Evolutionary conservation across 2,113 vertebrate genomes (phyloP), one percentile per base, ranked within the genome.

Genomic region (Poeciliopsis retropinna): DNA sequence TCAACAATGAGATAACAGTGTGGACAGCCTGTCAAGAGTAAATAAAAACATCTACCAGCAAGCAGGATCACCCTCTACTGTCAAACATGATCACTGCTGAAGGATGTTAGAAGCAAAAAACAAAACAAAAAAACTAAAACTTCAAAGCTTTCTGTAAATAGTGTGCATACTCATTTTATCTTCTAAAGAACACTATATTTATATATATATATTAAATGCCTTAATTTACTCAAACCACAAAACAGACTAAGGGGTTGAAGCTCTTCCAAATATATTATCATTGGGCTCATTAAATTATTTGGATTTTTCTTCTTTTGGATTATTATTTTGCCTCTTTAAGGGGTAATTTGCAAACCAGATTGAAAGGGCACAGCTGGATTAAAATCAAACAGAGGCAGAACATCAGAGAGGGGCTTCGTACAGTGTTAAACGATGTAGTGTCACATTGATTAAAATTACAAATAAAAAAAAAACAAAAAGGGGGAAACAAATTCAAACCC

Each of bases 371-470:
- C 51, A 41, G 15, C 67, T 73, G 31, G 47, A 67, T 17, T 47
- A 47, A 32, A 47, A 3, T 30, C 32, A 73, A 77, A 60, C 61
- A 60, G 27, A 66, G 41, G 60, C 39, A 47, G 65, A 72, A 77
- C 64, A 78, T 44, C 70, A 67, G 72, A 30, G 62, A 83, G 74
- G 81, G 67, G 67, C 34, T 70, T 84, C 39, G 32, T 84, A 89
- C 86, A 91, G 84, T 90, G 88, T 88, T 85, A 32, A 78, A 79
- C 90, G 91, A 95, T 95, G 95, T 99, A 98, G 97, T 98, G 97
- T 98, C 95, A 90, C 93, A 89, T 91, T 64, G 34, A 51, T 3
- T 11, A 34, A 37, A 37, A 37, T 37, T 37, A 12, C 34, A 60
- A 34, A 60, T 67, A 51, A 64, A 15, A 37, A 44, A 60, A 32